Evolutionary conservation across 2,113 vertebrate genomes (phyloP).

Genomic region (Aldabrachelys gigantea): DNA sequence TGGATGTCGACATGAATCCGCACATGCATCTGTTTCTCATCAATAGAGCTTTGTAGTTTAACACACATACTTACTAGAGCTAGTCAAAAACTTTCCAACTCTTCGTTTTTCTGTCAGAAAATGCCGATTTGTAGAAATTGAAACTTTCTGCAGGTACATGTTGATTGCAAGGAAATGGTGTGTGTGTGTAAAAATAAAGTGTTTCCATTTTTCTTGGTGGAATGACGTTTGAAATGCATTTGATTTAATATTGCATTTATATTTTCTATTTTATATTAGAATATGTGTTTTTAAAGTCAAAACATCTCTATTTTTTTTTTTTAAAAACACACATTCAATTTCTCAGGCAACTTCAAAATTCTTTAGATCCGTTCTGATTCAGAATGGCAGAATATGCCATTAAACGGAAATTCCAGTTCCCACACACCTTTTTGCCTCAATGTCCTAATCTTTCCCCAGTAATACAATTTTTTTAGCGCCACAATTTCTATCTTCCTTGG

Average conservation of each 20-base stretch:
- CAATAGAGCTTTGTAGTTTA: neutral
- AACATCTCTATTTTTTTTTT: neutral
- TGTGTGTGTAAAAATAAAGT: neutral
- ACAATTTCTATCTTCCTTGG: neutral
- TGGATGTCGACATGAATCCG: neutral
- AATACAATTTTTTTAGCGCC: neutral
- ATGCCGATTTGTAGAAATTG: neutral
- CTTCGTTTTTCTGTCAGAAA: neutral
- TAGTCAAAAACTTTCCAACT: neutral
- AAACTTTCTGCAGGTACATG: neutral
- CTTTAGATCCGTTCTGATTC: neutral
- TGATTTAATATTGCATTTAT: neutral
- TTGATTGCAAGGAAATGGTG: neutral
- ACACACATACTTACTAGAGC: neutral
- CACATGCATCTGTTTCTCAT: neutral
- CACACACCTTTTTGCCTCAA: neutral
- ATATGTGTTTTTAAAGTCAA: constrained; percentile 10
- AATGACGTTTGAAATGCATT: neutral
- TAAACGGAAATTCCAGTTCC: neutral
- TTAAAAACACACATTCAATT: neutral
- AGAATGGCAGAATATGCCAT: neutral
- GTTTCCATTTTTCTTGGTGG: neutral
- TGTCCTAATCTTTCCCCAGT: neutral
- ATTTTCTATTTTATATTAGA: neutral
- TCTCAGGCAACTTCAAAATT: neutral